phyloP scores from a whole-genome alignment of 2,888 invertebrate species.

The Xanthostigma xanthostigma region DNA sequence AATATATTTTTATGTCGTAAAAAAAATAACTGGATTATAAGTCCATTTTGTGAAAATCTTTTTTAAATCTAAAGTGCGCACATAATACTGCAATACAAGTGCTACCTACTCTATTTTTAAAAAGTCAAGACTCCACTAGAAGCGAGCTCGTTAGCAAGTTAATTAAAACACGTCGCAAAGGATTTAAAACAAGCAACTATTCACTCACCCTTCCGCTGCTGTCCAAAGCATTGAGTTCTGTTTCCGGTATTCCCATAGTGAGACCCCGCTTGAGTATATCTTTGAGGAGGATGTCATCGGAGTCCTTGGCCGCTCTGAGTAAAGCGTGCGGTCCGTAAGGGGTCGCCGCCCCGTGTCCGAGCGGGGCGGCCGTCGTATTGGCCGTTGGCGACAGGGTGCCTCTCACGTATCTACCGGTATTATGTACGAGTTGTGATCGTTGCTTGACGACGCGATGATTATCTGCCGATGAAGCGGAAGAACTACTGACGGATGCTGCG shows the following conservation, averaged over 20 bases:
- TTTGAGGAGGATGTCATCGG: slow-evolving; percentile 31
- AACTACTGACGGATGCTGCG: no score
- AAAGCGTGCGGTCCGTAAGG: slow-evolving; percentile 25
- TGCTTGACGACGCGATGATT: no score
- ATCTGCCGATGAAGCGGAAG: background rate
- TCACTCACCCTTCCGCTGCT: slow-evolving; percentile 40
- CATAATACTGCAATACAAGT: no score
- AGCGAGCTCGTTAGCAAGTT: no score
- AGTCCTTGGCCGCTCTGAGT: slow-evolving; percentile 37
- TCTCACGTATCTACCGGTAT: slow-evolving; percentile 25
- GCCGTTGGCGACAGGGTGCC: slow-evolving; percentile 31
- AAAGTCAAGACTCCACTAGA: no score
- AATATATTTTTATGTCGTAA: no score
- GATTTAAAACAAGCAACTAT: slow-evolving; percentile 4
- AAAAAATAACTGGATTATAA: no score
- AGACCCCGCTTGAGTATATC: slow-evolving; percentile 29
- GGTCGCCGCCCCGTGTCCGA: background rate
- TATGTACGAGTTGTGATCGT: slow-evolving; percentile 19
- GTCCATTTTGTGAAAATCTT: no score
- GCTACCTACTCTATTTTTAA: no score
- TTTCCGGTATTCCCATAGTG: slow-evolving; percentile 25
- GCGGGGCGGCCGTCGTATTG: slow-evolving; percentile 21
- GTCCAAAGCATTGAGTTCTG: slow-evolving; percentile 37
- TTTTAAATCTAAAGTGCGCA: no score
- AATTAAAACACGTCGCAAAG: no score